Base-by-base conservation (phyloP, 2,797 vertebrate genomes). In the Brotula barbata region DNA sequence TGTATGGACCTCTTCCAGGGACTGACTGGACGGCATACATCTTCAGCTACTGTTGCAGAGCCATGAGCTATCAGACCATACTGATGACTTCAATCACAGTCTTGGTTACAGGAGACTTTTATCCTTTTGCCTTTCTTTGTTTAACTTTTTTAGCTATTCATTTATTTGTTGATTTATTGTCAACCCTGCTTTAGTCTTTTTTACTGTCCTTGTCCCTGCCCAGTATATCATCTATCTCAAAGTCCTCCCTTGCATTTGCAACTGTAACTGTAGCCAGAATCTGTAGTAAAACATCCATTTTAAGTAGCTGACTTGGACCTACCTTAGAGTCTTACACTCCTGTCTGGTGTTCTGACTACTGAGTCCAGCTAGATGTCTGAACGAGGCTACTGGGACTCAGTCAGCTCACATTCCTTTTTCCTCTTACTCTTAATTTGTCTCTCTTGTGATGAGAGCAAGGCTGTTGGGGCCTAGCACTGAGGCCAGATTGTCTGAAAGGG, bases 401-500 rank as follows among this genome's bases (percentile, higher is more conserved):
- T 42, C 43, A 53, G 23, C 55, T 53, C 41, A 14, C 36, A 43
- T 60, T 66, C 46, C 68, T 67, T 63, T 17, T 44, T n/a, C n/a
- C 40, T 56, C 49, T 64, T 61, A 19, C 65, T 56, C 68, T 69
- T 52, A 67, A 41, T 68, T 25, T 68, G 64, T 78, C 58, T 73
- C 36, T 54, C 37, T 49, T 59, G 75, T n/a, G 13, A 71, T 83
- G 60, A 67, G 66, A 77, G 75, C 48, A 23, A 19, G 71, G 36
- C 68, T 41, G 51, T 20, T 10, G 36, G 17, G 68, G 58, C 48
- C 41, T 8, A 1, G 15, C 60, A 58, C 77, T 50, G 64, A 60
- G 59, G 61, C 73, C 71, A 62, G 66, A 68, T 51, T 63, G 49
- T 69, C 57, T 82, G 58, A 78, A 75, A 71, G 75, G 82, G 53